Conservation (phyloP, 2,113 vertebrate genomes). For the Penelope pileata region DNA sequence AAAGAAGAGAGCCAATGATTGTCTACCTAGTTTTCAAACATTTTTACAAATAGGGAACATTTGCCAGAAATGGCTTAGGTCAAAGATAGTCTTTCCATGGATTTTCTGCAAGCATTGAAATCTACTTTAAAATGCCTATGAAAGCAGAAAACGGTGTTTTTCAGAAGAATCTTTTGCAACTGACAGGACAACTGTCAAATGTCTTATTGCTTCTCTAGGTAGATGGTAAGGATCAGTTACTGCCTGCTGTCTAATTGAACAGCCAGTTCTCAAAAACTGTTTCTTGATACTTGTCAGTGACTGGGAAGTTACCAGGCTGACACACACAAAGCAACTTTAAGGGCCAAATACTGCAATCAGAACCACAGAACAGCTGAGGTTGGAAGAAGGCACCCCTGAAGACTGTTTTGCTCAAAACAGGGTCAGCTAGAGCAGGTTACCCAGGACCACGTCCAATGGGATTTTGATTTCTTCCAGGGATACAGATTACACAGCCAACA, state of each 20-base stretch:
- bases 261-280: not conserved
- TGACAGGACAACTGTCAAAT: not conserved
- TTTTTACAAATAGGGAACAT: not conserved
- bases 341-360: not conserved
- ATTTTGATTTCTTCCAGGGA: not conserved
- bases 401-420: not conserved
- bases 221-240: not conserved
- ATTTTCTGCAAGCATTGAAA: not conserved
- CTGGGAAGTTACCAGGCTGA: not conserved
- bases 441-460: not conserved
- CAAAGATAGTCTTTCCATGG: not conserved
- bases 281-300: accelerated
- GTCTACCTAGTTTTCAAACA: not conserved
- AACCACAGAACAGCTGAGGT: not conserved
- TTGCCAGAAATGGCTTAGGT: not conserved
- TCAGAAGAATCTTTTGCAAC: not conserved
- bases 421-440: not conserved
- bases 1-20: constrained; percentile 42
- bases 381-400: not conserved
- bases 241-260: not conserved
- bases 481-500: not conserved
- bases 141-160: not conserved
- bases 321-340: not conserved
- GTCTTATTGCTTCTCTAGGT: not conserved
- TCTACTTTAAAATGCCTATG: not conserved